Percentiles rank a stretch among this genome's conserved stretches.
Evolutionary conservation across 2,797 vertebrate genomes (phyloP).

Genomic region (Macropus fuliginosus): DNA sequence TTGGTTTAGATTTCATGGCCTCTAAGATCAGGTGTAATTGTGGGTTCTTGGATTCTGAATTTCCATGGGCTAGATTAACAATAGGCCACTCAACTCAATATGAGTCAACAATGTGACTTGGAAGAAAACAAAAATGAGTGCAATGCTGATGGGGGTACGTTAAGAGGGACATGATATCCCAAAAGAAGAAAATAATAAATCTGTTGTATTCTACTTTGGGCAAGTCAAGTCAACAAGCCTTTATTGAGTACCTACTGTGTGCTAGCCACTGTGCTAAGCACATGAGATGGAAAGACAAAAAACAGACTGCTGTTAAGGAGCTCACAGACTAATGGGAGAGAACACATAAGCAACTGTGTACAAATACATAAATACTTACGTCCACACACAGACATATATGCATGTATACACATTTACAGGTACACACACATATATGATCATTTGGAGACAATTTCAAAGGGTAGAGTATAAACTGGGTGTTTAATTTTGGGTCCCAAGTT

Average conservation of each 20-base stretch:
- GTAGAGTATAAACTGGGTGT: background rate
- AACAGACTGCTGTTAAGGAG: background rate
- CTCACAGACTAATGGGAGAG: background rate
- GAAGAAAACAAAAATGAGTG: background rate
- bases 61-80: background rate
- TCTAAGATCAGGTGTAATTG: background rate
- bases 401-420: too few relatives aligned
- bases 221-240: background rate
- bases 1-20: background rate
- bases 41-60: background rate
- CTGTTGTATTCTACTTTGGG: background rate
- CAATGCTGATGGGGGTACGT: background rate
- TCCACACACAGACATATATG: too few relatives aligned
- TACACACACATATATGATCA: too few relatives aligned
- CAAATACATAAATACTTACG: too few relatives aligned
- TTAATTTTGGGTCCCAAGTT: background rate
- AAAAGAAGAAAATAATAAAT: background rate
- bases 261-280: background rate
- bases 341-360: background rate
- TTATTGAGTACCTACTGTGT: background rate
- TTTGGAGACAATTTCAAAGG: background rate
- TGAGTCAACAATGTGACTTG: background rate
- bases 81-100: background rate
- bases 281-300: background rate
- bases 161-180: background rate